phyloP scores from a whole-genome alignment of 2,888 invertebrate species.

The Cepaea hortensis region DNA sequence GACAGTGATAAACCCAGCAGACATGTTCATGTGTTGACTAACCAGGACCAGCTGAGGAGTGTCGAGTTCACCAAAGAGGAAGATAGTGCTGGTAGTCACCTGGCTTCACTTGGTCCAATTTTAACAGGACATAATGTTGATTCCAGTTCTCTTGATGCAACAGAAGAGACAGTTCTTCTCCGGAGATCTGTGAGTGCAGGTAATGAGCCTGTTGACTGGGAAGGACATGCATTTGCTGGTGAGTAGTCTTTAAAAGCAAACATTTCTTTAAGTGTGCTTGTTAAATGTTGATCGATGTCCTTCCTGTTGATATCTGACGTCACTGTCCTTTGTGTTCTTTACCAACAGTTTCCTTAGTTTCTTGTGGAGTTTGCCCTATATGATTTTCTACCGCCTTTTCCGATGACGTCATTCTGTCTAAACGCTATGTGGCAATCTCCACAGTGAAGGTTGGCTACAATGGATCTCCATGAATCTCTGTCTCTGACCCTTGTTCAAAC shows the following conservation, averaged over 20 bases:
- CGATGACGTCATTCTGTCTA: too few relatives aligned
- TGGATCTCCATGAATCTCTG: too few relatives aligned
- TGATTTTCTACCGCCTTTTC: too few relatives aligned
- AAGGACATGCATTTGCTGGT: conserved; percentile 52
- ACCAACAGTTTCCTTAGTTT: too few relatives aligned
- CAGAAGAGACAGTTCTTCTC: conserved; percentile 48
- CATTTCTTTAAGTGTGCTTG: background rate
- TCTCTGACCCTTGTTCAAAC: too few relatives aligned
- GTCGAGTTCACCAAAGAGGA: background rate
- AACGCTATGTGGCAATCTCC: too few relatives aligned
- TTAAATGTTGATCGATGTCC: too few relatives aligned
- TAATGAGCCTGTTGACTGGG: conserved; percentile 45
- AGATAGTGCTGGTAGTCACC: background rate
- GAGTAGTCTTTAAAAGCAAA: background rate
- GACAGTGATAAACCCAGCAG: background rate
- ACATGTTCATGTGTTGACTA: background rate
- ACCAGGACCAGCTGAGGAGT: background rate
- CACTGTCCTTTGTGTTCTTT: too few relatives aligned
- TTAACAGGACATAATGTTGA: background rate
- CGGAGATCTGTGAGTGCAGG: conserved; percentile 48
- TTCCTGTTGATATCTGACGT: too few relatives aligned
- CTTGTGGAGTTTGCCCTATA: too few relatives aligned
- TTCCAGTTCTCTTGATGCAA: conserved; percentile 31
- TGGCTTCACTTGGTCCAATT: background rate
- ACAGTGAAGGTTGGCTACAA: too few relatives aligned